Base-by-base conservation (phyloP, 2,113 vertebrate species). In the Hippocampus comes region DNA sequence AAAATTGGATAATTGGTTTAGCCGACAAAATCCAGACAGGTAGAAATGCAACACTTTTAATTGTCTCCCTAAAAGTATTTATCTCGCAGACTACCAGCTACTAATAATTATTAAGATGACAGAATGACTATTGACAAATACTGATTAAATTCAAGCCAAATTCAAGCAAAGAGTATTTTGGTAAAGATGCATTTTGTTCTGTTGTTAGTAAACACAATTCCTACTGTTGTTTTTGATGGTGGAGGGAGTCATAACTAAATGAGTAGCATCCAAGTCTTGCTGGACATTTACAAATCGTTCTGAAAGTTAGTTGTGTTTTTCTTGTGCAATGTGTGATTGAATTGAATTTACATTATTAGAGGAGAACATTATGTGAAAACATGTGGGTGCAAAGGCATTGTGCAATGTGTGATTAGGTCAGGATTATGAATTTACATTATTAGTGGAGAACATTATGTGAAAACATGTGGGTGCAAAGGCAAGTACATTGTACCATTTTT, bases 151-250 rank as follows among this genome's bases (percentile, higher is more conserved):
- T 38, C 34, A 38, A 38, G 34, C 82, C 6, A 6, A 38, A 38
- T 38, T 38, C 34, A 38, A 38, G 34, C 82, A 84, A 86, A 86
- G 74, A 83, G 25, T 49, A 73, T 68, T 74, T 77, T 55, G 61
- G 23, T 14, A 14, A 43, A 73, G 20, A 55, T 49, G 60, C 10
- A 41, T 65, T 2, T 6, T 23, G 20, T 64, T 51, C 17, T 20
- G 21, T 12, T 5, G 21, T 12, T 5, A 5, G 42, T 64, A 1
- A 43, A 41, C 20, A 63, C 8, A 41, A 41, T 21, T 14, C 14
- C 56, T 57, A 10, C 23, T 63, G 10, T 23, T 12, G 53, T 30
- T 59, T 63, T 61, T 55, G 21, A 55, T 55, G 17, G 5, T 4
- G 4, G 48, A 49, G 2, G 55, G 2, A 25, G 55, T n/a, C 55